Base-by-base conservation (phyloP, 2,888 invertebrate genomes). In the Lepidocyrtinus sp. region DNA sequence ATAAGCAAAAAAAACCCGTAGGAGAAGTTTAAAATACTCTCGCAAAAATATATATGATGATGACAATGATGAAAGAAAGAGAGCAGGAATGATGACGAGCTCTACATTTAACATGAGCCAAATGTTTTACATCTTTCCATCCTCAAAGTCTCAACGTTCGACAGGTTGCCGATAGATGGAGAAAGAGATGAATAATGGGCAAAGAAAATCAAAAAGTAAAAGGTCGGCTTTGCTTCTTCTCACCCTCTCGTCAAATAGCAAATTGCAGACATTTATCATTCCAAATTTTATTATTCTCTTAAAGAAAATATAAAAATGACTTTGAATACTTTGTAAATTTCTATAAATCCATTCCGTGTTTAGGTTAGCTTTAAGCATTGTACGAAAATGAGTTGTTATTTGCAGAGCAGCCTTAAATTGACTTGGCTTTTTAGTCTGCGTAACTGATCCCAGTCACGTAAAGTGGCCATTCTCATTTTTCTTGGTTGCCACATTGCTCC, bases 381-480 rank as follows among this genome's bases (percentile, higher is more conserved):
- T 5, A 36, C 7, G 36, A 2, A 17, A 24, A 24, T 71, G 71
- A 62, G 36, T 71, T 71, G 62, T 24, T 27, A 25, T 61, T 26
- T 26, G 62, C 62, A 62, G 45, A 21, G 36, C 45, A 62, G 19
- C 59, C 24, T 21, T 61, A 55, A 22, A 55, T 22, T 2, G n/a
- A 50, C 36, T 36, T 36, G 36, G 36, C 36, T 12, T 36, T 36
- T 36, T 12, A 36, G 36, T 19, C 70, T 61, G 45, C 70, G 78
- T 78, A 78, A 78, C 78, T 78, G 78, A 78, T 63, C 68, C 69
- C 64, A 78, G 78, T 78, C 78, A 78, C 78, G 78, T 68, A 73
- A 78, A 67, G 55, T 78, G 73, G 73, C 61, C 78, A 78, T 78
- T 78, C 73, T 68, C 78, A 78, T 78, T 61, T 45, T 63, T 72